Conservation (phyloP, 2,113 vertebrate genomes). For the Charadrius vociferus region DNA sequence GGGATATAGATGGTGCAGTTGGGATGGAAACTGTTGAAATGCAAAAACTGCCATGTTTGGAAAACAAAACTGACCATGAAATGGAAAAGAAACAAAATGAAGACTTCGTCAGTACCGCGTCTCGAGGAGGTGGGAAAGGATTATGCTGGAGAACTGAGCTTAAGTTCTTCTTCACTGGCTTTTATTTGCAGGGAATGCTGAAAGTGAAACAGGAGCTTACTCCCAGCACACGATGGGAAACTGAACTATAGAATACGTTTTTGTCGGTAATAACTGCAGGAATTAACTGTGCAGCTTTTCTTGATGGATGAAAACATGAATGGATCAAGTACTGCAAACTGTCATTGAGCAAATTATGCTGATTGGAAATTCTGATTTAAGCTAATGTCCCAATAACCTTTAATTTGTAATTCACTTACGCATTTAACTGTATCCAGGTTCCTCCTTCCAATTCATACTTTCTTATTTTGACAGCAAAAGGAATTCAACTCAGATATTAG, state of each 20-base stretch:
- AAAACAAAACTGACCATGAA: not conserved
- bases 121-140: not conserved
- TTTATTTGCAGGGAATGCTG: not conserved
- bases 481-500: not conserved
- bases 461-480: not conserved
- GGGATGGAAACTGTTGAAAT: too few relatives aligned
- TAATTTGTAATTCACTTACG: not conserved
- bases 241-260: not conserved
- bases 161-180: not conserved
- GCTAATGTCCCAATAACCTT: not conserved
- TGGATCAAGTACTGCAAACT: not conserved
- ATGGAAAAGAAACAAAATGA: not conserved
- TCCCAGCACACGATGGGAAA: not conserved
- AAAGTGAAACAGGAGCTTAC: not conserved
- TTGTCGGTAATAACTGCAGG: not conserved
- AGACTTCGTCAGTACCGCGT: rapidly evolving
- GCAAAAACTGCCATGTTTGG: not conserved
- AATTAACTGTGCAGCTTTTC: not conserved
- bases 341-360: not conserved
- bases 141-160: not conserved
- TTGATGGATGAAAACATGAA: not conserved
- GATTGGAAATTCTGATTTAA: not conserved
- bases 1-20: not conserved
- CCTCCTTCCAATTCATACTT: not conserved
- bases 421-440: not conserved